Evolutionary conservation across 2,888 invertebrate genomes (phyloP).

Genomic region (Dolomedes plantarius): DNA sequence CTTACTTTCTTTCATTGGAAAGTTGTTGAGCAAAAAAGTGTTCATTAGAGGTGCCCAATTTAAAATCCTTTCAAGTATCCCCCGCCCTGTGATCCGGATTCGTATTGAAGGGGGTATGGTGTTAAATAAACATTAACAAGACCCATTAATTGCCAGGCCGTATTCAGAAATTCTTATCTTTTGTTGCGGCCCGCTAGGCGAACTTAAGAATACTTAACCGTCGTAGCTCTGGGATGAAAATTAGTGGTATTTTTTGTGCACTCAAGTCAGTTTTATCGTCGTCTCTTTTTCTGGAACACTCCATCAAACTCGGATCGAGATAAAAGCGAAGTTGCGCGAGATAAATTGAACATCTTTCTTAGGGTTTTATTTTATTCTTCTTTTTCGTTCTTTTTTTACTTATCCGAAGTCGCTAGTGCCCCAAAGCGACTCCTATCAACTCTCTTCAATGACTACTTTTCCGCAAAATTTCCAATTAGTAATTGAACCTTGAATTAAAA

Average conservation of each 20-base stretch:
- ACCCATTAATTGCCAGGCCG: conserved; percentile 29
- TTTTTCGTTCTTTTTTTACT: conserved; percentile 31
- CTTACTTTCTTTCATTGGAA: conserved; percentile 17
- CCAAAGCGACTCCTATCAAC: conserved; percentile 60
- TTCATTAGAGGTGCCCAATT: conserved; percentile 32
- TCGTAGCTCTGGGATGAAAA: conserved; percentile 30
- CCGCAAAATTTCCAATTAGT: conserved; percentile 70
- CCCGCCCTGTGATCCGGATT: conserved; percentile 9
- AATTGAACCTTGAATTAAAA: conserved; percentile 71
- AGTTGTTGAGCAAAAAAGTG: conserved; percentile 13
- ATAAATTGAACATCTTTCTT: conserved; percentile 55
- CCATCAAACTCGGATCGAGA: conserved; percentile 42
- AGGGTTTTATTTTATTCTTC: conserved; percentile 24
- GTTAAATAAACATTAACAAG: conserved; percentile 48
- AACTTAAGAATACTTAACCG: conserved; percentile 34
- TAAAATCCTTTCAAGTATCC: conserved; percentile 39
- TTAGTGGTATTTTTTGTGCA: conserved; percentile 31
- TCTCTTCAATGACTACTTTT: conserved; percentile 61
- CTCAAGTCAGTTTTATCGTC: conserved; percentile 52
- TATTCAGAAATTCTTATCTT: conserved; percentile 36
- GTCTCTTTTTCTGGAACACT: conserved; percentile 44
- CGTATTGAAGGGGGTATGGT: conserved; percentile 19
- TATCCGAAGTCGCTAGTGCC: conserved; percentile 34
- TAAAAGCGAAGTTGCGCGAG: conserved; percentile 52
- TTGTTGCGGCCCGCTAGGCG: conserved; percentile 42